A percentile compares a stretch with the other conserved stretches of the same genome.
phyloP scores from a whole-genome alignment of 2,888 invertebrate species.

The Xestia xanthographa region DNA sequence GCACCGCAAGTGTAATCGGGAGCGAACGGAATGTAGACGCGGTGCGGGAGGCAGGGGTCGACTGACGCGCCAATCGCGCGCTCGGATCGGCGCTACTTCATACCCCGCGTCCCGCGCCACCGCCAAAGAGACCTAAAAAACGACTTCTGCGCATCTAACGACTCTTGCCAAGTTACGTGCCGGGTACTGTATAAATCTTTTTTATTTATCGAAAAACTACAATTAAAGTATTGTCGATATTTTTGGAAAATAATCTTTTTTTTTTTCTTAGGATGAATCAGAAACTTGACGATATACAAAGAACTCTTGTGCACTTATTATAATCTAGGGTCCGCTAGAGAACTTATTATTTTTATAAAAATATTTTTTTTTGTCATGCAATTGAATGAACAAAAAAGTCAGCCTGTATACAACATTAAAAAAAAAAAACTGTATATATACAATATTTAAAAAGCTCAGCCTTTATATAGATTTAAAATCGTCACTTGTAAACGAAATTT shows the following conservation, averaged over 20 bases:
- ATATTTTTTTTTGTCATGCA: too few species aligned
- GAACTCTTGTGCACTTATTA: neutral
- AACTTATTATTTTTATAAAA: neutral
- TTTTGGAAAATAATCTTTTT: conserved; percentile 24
- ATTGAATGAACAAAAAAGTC: neutral
- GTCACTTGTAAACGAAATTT: neutral
- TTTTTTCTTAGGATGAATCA: neutral
- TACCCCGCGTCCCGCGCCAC: too few species aligned
- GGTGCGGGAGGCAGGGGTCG: too few species aligned
- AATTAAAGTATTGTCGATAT: conserved; percentile 11
- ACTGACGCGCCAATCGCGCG: too few species aligned
- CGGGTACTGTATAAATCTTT: neutral
- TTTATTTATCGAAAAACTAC: neutral
- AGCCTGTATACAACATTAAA: neutral
- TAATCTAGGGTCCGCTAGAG: neutral
- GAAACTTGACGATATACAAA: neutral
- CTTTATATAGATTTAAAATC: neutral
- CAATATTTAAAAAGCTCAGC: neutral
- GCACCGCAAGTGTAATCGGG: too few species aligned
- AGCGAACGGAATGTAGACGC: too few species aligned
- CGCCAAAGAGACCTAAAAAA: too few species aligned
- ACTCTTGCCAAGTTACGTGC: too few species aligned
- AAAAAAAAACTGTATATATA: neutral
- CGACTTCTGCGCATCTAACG: too few species aligned
- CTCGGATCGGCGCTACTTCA: too few species aligned